Base-by-base conservation (phyloP, 2,797 vertebrate genomes). In the Pantherophis alleghaniensis region DNA sequence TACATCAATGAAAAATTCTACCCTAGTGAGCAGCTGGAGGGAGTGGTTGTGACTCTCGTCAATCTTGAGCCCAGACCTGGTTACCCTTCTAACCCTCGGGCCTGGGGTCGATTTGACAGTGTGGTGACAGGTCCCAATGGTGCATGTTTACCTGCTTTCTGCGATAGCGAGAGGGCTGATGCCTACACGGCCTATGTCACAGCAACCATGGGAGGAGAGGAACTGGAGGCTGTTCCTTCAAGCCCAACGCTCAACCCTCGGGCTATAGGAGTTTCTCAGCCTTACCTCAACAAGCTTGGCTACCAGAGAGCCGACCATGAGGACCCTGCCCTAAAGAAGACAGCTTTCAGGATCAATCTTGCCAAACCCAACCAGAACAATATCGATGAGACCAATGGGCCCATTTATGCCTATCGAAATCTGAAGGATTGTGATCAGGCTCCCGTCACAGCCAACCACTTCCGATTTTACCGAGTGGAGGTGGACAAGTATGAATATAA, bases 51-150 rank as follows among this genome's bases (percentile, higher is more conserved):
- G 95, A 99, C 93, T 59, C 97, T 99, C 56, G 97, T 99, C 95
- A 99, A 99, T 96, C 95, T 99, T 91, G 99, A 99, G 95, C 99
- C 99, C 0, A 98, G 98, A 60, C 98, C 99, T 0, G 99, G 99
- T 92, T 99, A 97, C 92, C 98, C 98, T 0, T 97, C 98, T 91
- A 99, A 99, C 94, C 99, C 99, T 0, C 98, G 98, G 91, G 99
- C 99, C 0, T 99, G 99, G 99, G 99, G 99, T 0, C 98, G 99
- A 53, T 99, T 99, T 90, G 99, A 99, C 97, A 99, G 99, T 28
- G 98, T 98, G 4, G 98, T 99, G 96, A 99, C 99, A 0, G 99
- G 99, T 4, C 95, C 97, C 53, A 99, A 99, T 0, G 99, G 99
- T 0, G 99, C 99, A 86, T 99, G 99, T 95, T 97, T 99, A 87